Conservation (phyloP, 2,797 vertebrate species). For the Podargus strigoides region DNA sequence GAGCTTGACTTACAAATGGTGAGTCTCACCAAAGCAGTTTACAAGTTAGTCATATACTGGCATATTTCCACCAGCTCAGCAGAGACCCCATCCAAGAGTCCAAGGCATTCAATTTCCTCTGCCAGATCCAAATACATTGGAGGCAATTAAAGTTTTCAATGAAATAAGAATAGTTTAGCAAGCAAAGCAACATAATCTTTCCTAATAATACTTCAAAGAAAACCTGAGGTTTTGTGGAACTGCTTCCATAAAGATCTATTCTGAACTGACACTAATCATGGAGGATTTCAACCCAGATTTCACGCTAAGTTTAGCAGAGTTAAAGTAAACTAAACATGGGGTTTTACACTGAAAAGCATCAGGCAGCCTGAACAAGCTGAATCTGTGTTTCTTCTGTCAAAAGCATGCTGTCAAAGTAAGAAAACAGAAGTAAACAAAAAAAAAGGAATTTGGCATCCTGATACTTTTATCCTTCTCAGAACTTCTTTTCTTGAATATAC, state of each 20-base stretch:
- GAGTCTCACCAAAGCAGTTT: neutral
- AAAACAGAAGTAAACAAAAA: neutral
- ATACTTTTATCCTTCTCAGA: neutral
- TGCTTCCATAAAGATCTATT: neutral
- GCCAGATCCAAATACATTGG: neutral
- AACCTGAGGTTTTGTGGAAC: neutral
- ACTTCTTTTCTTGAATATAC: neutral
- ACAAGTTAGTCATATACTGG: neutral
- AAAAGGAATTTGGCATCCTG: accelerated
- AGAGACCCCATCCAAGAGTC: neutral
- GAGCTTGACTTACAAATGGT: neutral
- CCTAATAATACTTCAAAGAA: neutral
- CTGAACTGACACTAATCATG: neutral
- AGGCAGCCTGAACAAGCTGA: neutral
- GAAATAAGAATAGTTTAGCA: neutral
- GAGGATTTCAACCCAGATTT: neutral
- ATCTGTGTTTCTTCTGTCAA: neutral
- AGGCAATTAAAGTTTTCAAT: neutral
- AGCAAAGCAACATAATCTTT: neutral
- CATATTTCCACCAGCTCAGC: neutral
- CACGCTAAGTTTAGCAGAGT: neutral
- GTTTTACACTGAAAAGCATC: neutral
- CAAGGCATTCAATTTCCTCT: neutral
- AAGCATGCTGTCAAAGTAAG: neutral
- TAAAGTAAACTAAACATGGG: neutral